Evolutionary conservation across 2,888 invertebrate species (phyloP), one percentile per base, ranked within the genome.

Genomic region (Augiades crinisus): DNA sequence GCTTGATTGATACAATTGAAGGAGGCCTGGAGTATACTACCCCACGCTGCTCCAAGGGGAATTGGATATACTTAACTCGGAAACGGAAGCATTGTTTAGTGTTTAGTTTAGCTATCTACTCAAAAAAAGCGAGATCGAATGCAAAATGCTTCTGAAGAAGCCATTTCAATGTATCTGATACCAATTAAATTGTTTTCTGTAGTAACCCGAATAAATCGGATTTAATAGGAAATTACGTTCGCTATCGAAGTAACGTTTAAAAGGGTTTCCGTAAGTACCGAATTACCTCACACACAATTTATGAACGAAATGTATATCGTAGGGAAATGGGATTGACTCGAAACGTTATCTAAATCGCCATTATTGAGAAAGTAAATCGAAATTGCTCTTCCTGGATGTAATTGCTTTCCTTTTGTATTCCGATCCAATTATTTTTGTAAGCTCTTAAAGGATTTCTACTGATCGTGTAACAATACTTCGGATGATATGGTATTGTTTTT

Each of bases 381-480:
- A 78, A 81, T 78, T 73, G 79, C 72, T 78, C 74, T 78, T 75
- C 70, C 70, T 73, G 72, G 22, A 33, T 45, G 83, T 85, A 83
- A 85, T 85, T 85, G 85, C 78, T 83, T 82, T 76, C 76, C 75
- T 74, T 80, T 78, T 78, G 81, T 78, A 74, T 73, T 72, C 75
- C 78, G 74, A 81, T 80, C 81, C 83, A 85, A 86, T 86, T 85
- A 85, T 83, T 84, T 85, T 82, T 82, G 73, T 80, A 79, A 83
- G 76, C 75, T 82, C 73, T 79, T 73, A 74, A 82, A 82, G 81
- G 82, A 79, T 81, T 80, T 78, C 21, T 17, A 67, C 68, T 67
- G 69, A 61, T 64, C 70, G 72, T 74, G 14, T 37, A 37, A 4
- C 4, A 21, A n/a, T 10, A 19, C 17, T 17, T n/a, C n/a, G n/a